Percentiles rank a stretch among this genome's conserved stretches.
Conservation (phyloP, 2,888 invertebrate genomes). For the Calameuta pallipes region DNA sequence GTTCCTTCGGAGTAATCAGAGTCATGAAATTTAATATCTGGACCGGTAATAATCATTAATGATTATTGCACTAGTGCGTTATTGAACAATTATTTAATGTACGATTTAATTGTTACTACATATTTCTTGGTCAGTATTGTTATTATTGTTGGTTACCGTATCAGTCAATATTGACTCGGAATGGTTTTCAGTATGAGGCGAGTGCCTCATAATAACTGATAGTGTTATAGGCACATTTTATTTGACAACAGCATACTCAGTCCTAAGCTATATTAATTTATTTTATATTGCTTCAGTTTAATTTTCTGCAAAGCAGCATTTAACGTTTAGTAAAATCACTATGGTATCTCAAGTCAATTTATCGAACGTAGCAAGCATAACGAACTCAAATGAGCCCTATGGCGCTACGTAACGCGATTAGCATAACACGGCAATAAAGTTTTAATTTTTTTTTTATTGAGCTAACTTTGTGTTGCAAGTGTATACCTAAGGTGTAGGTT, state of each 20-base stretch:
- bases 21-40: constrained; percentile 3
- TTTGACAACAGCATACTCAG: not conserved
- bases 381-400: not conserved
- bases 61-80: not conserved
- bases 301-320: not conserved
- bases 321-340: not conserved
- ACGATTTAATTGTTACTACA: not conserved
- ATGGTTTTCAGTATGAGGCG: no score
- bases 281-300: not conserved
- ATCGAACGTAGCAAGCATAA: not conserved
- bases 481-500: not conserved
- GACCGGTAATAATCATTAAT: not conserved
- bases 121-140: not conserved
- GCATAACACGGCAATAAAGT: not conserved
- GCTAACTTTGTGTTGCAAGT: not conserved
- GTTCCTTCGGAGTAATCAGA: constrained; percentile 8
- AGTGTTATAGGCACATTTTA: not conserved
- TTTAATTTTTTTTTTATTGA: not conserved
- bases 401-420: not conserved
- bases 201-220: no score
- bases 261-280: not conserved
- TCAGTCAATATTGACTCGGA: no score
- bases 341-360: not conserved
- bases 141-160: not conserved
- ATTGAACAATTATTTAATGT: not conserved